Evolutionary conservation across 2,113 vertebrate genomes (phyloP).

Genomic region (Fregata magnificens): DNA sequence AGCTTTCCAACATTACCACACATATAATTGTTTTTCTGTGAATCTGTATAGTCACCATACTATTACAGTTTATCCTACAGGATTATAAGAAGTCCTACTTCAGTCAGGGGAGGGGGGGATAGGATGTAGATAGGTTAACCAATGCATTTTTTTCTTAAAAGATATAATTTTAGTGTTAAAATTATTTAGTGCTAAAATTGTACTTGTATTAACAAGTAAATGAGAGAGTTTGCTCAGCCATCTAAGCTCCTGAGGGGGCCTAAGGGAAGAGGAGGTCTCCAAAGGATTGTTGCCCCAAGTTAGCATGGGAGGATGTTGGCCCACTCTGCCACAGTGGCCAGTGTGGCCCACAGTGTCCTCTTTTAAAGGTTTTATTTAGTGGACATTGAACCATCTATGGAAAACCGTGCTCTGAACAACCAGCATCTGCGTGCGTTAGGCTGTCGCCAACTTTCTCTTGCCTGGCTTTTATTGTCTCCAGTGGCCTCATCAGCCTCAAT

Average conservation of each 20-base stretch:
- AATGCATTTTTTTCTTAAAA: not conserved
- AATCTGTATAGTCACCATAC: not conserved
- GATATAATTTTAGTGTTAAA: not conserved
- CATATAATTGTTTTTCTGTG: not conserved
- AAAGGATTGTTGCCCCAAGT: not conserved
- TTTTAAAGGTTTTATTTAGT: not conserved
- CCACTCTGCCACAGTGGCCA: too few relatives aligned
- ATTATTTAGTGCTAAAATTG: not conserved
- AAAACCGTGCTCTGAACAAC: not conserved
- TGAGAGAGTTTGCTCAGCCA: not conserved
- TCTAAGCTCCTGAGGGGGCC: not conserved
- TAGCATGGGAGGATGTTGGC: not conserved
- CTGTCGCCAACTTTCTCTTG: not conserved
- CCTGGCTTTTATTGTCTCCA: not conserved
- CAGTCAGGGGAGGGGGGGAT: fast-evolving
- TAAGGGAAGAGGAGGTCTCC: not conserved
- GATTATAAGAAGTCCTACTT: not conserved
- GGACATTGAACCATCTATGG: not conserved
- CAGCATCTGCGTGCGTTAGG: fast-evolving
- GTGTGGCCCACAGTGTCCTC: not conserved
- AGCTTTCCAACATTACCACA: not conserved
- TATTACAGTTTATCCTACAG: not conserved
- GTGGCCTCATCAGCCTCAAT: not conserved
- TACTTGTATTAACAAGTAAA: not conserved
- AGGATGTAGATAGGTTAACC: not conserved